Evolutionary conservation across 2,797 vertebrate species (phyloP).

Genomic region (Eptatretus atami): DNA sequence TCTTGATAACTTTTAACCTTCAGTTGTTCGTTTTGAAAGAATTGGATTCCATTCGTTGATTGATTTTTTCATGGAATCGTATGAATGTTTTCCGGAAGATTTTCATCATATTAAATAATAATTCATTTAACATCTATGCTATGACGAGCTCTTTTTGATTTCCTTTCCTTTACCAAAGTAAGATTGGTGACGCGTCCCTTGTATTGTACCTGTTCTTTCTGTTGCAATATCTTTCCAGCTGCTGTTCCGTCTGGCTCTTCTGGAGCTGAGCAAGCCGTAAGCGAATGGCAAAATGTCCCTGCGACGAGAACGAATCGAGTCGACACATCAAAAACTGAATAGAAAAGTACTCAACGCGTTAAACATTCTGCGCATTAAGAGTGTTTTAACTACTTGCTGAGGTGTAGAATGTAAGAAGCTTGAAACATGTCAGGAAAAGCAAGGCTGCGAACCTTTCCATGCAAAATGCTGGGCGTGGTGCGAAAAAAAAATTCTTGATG

Average conservation of each 20-base stretch:
- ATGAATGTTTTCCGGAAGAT: too few relatives aligned
- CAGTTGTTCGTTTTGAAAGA: too few relatives aligned
- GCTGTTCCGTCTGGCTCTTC: constrained; percentile 45
- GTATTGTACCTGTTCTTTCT: constrained; percentile 46
- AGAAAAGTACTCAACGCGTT: too few relatives aligned
- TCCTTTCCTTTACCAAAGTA: too few relatives aligned
- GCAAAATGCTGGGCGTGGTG: constrained; percentile 34
- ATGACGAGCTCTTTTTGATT: too few relatives aligned
- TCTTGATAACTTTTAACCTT: too few relatives aligned
- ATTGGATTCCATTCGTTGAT: too few relatives aligned
- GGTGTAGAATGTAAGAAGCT: constrained; percentile 85
- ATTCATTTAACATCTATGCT: too few relatives aligned
- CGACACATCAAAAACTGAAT: too few relatives aligned
- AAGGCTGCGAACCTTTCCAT: constrained; percentile 64
- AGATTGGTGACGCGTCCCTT: not conserved
- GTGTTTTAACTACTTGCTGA: constrained; percentile 60
- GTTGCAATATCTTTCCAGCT: constrained; percentile 59
- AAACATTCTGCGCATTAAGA: not conserved
- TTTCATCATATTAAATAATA: too few relatives aligned
- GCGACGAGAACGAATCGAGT: constrained; percentile 3
- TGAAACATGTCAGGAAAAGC: constrained; percentile 81
- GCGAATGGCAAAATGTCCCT: constrained; percentile 75
- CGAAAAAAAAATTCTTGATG: too few relatives aligned
- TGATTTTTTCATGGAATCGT: too few relatives aligned
- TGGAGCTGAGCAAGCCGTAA: constrained; percentile 60